phyloP scores from a whole-genome alignment of 2,113 vertebrate species.

The Cololabis saira region DNA sequence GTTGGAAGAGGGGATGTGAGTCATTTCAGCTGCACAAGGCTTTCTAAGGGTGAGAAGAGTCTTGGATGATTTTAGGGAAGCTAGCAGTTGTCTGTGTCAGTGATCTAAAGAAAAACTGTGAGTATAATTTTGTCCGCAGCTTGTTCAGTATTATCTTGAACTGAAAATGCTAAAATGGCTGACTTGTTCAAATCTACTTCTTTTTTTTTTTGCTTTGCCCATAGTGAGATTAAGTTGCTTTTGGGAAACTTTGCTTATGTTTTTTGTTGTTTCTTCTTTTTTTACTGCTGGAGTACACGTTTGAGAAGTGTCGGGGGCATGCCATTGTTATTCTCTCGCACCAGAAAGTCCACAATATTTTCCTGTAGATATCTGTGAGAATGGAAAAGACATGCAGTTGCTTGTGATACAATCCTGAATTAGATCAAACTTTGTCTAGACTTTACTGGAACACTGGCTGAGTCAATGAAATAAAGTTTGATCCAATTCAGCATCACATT shows the following conservation, averaged over 20 bases:
- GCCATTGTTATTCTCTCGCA: constrained; percentile 22
- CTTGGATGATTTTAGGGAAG: constrained; percentile 59
- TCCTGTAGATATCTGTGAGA: constrained; percentile 8
- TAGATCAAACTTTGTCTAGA: too few species aligned
- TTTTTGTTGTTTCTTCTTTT: not conserved
- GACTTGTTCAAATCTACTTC: not conserved
- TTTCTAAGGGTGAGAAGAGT: constrained; percentile 67
- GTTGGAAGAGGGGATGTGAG: constrained; percentile 81
- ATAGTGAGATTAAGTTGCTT: not conserved
- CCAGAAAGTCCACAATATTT: constrained; percentile 2
- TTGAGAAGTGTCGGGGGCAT: constrained; percentile 6
- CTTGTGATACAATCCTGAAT: too few species aligned
- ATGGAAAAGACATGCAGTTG: constrained; percentile 3
- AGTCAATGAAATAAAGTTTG: too few species aligned
- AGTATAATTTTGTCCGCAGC: constrained; percentile 70
- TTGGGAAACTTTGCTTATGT: not conserved
- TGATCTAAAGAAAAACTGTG: constrained; percentile 69
- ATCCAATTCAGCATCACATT: too few species aligned
- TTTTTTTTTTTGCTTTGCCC: not conserved
- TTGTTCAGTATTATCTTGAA: not conserved
- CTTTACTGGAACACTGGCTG: too few species aligned
- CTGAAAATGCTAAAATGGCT: constrained; percentile 5
- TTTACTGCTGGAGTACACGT: constrained; percentile 3
- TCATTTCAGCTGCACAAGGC: constrained; percentile 80
- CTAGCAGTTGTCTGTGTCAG: constrained; percentile 46